Percentiles rank a stretch among this genome's conserved stretches.
Evolutionary conservation across 2,888 invertebrate genomes (phyloP).

Genomic region (Tortrix viridana): DNA sequence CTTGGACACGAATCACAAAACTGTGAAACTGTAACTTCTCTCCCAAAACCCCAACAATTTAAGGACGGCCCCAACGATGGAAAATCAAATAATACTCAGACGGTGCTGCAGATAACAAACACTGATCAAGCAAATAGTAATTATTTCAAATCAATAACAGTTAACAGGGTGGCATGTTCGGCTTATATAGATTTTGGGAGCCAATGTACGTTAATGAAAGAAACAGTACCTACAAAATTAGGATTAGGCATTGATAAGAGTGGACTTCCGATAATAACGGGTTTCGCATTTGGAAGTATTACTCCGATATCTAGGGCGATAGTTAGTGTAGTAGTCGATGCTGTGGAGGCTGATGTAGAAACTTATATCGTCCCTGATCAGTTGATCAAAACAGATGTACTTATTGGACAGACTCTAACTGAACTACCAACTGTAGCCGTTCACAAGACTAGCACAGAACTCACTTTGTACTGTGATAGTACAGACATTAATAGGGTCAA

Average conservation of each 20-base stretch:
- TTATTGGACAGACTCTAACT: slow-evolving; percentile 35
- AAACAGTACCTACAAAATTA: not conserved
- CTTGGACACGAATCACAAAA: slow-evolving; percentile 3
- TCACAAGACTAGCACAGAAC: slow-evolving; percentile 15
- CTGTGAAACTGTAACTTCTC: too few species aligned
- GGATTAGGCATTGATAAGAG: not conserved
- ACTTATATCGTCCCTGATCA: slow-evolving; percentile 20
- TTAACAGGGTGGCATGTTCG: slow-evolving; percentile 13
- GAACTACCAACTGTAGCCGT: slow-evolving; percentile 29
- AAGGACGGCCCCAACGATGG: too few species aligned
- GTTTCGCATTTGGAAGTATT: slow-evolving; percentile 28
- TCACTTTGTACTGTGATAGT: slow-evolving; percentile 22
- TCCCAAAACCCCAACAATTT: too few species aligned
- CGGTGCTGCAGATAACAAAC: too few species aligned
- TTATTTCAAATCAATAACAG: slow-evolving; percentile 23
- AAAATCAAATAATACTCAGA: slow-evolving; percentile 4
- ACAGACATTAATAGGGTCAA: slow-evolving; percentile 1
- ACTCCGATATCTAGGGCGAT: slow-evolving; percentile 11
- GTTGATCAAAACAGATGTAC: slow-evolving; percentile 19
- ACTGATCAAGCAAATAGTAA: slow-evolving; percentile 21
- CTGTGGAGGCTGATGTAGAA: slow-evolving; percentile 24
- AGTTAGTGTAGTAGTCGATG: slow-evolving; percentile 28
- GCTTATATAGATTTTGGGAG: slow-evolving; percentile 40
- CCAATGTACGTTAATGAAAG: too few species aligned
- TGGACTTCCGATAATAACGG: slow-evolving; percentile 27